Base-by-base conservation (phyloP, 2,797 vertebrate species). In the Pseudotriccus pelzelni region DNA sequence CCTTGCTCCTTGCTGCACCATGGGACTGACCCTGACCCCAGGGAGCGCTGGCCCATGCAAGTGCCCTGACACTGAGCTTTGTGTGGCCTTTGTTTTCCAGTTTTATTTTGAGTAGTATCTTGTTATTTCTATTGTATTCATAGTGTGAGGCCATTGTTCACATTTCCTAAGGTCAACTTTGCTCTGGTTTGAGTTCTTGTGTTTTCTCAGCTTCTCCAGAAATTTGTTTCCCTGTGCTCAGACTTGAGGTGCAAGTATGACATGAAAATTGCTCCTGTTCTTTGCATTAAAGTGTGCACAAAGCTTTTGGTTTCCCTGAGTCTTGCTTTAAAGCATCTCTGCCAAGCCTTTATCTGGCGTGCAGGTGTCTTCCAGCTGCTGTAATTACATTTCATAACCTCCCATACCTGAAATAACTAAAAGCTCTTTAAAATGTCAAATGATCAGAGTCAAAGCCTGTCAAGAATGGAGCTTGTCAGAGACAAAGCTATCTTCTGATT, bases 371-470 rank as follows among this genome's bases (percentile, higher is more conserved):
- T 91, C 53, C 85, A 93, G 39, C 73, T 94, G 67, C 55, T 76
- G 1, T 88, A 91, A 86, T 94, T 95, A 47, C 55, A 52, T 91
- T 93, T 89, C 63, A 66, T 91, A 90, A 90, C 62, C 66, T 86
- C 21, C 52, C 4, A 5, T 84, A 90, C 62, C 93, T 90, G 76
- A 84, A 94, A 84, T 84, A 93, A 86, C 79, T 84, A 84, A 93
- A 94, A 94, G 87, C 94, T 86, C 73, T 91, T 94, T 84, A 95
- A 90, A 94, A 91, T 82, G 85, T 88, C 85, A 94, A 75, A 88
- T 81, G 76, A 95, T 69, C 66, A 34, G 76, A 85, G 82, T 75
- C 93, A 72, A 90, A 91, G 69, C 22, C 80, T 91, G 62, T 94
- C 76, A 91, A 74, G 80, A 94, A 66, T 30, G 63, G 85, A 77